Evolutionary conservation across 1,140 invertebrate genomes (phyloP).

Genomic region (Campoletis sonorensis): DNA sequence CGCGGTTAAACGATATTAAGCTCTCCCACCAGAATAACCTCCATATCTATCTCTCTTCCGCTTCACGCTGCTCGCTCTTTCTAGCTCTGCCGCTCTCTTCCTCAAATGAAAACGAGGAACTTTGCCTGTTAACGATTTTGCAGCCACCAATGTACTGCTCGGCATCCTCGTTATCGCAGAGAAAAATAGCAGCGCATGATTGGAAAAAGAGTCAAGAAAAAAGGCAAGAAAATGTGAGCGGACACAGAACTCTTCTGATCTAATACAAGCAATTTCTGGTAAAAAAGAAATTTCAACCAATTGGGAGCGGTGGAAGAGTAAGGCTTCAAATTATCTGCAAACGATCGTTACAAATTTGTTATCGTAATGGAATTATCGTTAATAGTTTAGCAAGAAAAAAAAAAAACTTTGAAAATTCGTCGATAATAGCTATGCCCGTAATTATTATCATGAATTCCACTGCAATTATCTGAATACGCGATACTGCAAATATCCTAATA

Average conservation of each 20-base stretch:
- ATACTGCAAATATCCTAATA: not conserved
- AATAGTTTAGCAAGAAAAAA: not conserved
- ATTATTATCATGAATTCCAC: too few relatives aligned
- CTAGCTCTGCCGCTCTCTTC: too few relatives aligned
- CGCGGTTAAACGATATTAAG: conserved; percentile 14
- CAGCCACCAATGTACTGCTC: not conserved
- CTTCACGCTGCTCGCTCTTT: not conserved
- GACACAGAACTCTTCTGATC: not conserved
- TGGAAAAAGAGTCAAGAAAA: not conserved
- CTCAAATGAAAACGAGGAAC: conserved; percentile 15
- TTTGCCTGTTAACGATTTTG: conserved; percentile 3
- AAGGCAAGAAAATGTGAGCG: not conserved
- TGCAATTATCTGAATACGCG: too few relatives aligned
- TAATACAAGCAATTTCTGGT: not conserved
- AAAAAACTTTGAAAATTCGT: not conserved
- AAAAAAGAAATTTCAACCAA: not conserved
- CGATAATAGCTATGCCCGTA: too few relatives aligned
- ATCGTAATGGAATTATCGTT: too few relatives aligned
- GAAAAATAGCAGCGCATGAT: not conserved
- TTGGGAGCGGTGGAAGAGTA: too few relatives aligned
- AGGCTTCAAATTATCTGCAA: not conserved
- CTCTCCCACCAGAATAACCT: conserved; percentile 13
- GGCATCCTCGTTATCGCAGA: not conserved
- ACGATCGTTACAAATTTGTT: not conserved
- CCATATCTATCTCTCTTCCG: not conserved